Evolutionary conservation across 2,113 vertebrate genomes (phyloP).

Genomic region (Epinephelus cyanopodus): DNA sequence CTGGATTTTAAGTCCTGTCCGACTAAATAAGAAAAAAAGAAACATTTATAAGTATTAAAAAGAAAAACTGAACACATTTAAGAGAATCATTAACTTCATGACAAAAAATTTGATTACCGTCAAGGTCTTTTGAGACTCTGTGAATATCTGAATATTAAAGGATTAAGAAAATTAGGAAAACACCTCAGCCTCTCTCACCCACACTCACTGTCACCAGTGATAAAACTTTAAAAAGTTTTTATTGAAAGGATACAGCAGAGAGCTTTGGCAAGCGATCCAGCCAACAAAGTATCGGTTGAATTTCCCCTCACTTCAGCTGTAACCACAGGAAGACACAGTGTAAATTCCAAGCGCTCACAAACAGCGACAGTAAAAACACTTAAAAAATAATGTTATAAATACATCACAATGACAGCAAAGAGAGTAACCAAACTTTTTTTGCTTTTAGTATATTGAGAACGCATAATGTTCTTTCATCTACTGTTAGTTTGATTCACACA

Average conservation of each 20-base stretch:
- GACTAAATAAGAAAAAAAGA: constrained; percentile 75
- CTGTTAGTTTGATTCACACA: neutral
- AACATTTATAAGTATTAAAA: neutral
- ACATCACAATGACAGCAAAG: neutral
- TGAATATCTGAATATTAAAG: constrained; percentile 88
- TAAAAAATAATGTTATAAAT: neutral
- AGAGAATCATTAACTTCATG: neutral
- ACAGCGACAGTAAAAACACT: neutral
- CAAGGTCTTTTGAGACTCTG: constrained; percentile 90
- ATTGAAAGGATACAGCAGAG: constrained; percentile 97
- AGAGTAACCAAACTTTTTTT: neutral
- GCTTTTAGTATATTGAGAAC: neutral
- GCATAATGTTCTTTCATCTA: neutral
- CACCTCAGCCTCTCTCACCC: neutral
- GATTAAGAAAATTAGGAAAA: constrained; percentile 80
- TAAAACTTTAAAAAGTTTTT: neutral
- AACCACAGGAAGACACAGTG: constrained; percentile 45
- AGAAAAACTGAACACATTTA: neutral
- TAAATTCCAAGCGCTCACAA: neutral
- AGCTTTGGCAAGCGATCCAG: constrained; percentile 95
- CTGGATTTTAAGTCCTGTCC: constrained; percentile 95
- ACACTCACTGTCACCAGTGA: neutral
- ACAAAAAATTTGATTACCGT: constrained; percentile 83
- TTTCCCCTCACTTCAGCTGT: constrained; percentile 91
- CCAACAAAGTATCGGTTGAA: constrained; percentile 92